Percentiles rank a stretch among this genome's conserved stretches.
phyloP scores from a whole-genome alignment of 2,113 vertebrate genomes.

The Odontesthes bonariensis region DNA sequence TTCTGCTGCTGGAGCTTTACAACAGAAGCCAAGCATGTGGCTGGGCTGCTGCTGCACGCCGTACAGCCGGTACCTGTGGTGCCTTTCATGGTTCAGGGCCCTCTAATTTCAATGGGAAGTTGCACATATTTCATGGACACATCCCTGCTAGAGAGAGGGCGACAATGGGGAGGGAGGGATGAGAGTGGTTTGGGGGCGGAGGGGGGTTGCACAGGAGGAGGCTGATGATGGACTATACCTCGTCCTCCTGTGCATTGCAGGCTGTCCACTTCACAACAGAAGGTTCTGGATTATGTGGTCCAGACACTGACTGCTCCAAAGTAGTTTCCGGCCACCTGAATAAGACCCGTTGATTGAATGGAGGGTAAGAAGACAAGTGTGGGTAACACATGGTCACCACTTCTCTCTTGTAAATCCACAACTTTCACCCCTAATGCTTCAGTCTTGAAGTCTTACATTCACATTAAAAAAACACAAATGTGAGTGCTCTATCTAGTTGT shows the following conservation, averaged over 20 bases:
- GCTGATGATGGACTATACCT: constrained; percentile 92
- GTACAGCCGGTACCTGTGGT: constrained; percentile 94
- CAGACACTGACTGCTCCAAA: constrained; percentile 80
- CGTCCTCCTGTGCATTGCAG: constrained; percentile 88
- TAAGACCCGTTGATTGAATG: constrained; percentile 41
- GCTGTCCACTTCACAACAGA: constrained; percentile 54
- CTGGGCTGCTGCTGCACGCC: constrained; percentile 67
- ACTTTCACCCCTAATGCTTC: not conserved
- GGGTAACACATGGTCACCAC: not conserved
- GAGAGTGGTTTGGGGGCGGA: not conserved
- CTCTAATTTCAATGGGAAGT: constrained; percentile 99
- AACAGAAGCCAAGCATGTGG: constrained; percentile 86
- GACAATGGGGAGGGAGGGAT: constrained; percentile 71
- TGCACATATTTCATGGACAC: constrained; percentile 98
- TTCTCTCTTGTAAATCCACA: not conserved
- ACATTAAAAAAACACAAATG: no score
- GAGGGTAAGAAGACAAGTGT: constrained; percentile 10
- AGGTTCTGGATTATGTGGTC: constrained; percentile 93
- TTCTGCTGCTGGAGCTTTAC: constrained; percentile 88
- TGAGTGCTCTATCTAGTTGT: no score
- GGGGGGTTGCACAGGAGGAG: constrained; percentile 86
- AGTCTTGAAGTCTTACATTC: not conserved
- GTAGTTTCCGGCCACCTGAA: constrained; percentile 80
- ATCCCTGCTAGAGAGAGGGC: constrained; percentile 76
- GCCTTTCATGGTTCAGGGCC: constrained; percentile 98